These are phyloP conservation scores for Hippocampus mohnikei DNA, from an alignment of 2,113 vertebrate species.

Conservation along the genomic window DNA sequence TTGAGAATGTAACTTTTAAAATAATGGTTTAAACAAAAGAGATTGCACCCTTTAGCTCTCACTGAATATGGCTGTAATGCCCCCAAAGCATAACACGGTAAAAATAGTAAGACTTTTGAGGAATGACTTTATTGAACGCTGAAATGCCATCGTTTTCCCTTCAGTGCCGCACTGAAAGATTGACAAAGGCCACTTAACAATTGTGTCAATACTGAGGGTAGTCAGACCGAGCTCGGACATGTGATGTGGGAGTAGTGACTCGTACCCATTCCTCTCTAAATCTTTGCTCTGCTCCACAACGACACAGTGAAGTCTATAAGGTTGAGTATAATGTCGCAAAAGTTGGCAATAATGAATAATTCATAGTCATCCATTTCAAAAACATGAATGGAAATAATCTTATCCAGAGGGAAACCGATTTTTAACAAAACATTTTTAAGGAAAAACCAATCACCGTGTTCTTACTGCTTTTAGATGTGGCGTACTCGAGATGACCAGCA, in stretches of 20 bases:
- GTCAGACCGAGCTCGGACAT: slow-evolving; percentile 35
- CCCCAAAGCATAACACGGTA: slow-evolving; percentile 1
- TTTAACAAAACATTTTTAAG: no score
- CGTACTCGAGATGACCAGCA: no score
- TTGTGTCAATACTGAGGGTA: slow-evolving; percentile 45
- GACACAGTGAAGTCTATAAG: neutral
- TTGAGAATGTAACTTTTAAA: slow-evolving; percentile 13
- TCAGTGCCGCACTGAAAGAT: slow-evolving; percentile 41
- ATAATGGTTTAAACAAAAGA: slow-evolving; percentile 2
- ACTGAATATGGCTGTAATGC: slow-evolving; percentile 28
- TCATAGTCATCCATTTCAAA: neutral
- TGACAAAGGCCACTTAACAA: slow-evolving; percentile 62
- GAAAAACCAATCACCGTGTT: no score
- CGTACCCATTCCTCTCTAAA: neutral
- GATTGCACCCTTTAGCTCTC: neutral
- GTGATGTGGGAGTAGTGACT: slow-evolving; percentile 33
- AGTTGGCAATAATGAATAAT: neutral
- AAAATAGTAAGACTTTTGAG: slow-evolving; percentile 16
- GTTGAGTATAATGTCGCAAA: neutral
- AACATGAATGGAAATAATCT: neutral
- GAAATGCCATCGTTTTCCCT: slow-evolving; percentile 40
- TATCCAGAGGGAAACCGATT: no score
- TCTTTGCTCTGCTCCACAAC: neutral
- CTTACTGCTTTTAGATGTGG: no score
- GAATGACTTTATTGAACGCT: slow-evolving; percentile 39